These are phyloP conservation scores for Acanthisitta chloris DNA, from an alignment of 2,113 vertebrate genomes.

Conservation along the genomic window DNA sequence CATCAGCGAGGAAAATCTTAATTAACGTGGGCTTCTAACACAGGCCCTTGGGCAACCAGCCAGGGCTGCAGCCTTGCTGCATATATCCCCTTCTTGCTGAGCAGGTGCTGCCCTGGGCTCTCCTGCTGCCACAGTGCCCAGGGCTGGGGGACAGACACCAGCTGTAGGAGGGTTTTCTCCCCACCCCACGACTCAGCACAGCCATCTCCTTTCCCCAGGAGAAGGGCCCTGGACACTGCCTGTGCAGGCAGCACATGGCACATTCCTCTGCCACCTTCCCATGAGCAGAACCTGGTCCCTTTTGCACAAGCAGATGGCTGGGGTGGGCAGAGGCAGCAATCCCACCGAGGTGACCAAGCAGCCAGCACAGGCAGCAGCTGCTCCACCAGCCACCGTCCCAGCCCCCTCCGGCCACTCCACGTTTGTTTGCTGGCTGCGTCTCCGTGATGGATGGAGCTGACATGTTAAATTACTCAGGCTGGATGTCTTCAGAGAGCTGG, in stretches of 20 bases:
- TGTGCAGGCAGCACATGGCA: accelerated
- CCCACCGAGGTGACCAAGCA: background rate
- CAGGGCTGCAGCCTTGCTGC: background rate
- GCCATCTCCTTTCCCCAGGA: accelerated
- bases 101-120: background rate
- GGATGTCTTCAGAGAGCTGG: constrained; percentile 69
- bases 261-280: background rate
- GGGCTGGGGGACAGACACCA: background rate
- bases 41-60: background rate
- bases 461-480: constrained; percentile 79
- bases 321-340: background rate
- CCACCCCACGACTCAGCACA: background rate
- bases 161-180: background rate
- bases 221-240: accelerated
- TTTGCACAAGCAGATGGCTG: background rate
- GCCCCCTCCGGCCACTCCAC: background rate
- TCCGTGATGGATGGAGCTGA: constrained; percentile 78
- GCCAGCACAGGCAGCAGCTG: background rate
- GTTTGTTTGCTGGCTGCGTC: constrained; percentile 20
- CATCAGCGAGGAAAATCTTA: background rate
- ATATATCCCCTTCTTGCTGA: background rate
- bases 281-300: background rate
- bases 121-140: background rate
- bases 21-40: background rate
- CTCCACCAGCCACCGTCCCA: background rate